Evolutionary conservation across 2,113 vertebrate species (phyloP).

Genomic region (Lathamus discolor): DNA sequence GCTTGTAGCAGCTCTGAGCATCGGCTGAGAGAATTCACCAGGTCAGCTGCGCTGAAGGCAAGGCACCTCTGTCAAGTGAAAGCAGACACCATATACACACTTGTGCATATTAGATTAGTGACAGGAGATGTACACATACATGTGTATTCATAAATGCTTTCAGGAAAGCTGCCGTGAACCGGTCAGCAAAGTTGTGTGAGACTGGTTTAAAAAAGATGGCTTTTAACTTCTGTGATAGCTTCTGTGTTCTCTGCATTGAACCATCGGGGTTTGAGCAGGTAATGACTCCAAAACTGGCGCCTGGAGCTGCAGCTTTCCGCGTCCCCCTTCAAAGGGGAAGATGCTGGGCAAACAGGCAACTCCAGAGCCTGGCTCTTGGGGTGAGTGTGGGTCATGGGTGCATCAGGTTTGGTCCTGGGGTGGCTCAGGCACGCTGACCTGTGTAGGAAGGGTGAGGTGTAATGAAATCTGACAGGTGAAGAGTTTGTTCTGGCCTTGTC

Average conservation of each 20-base stretch:
- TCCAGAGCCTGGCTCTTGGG: not conserved
- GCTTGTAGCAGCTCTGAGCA: not conserved
- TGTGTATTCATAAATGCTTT: not conserved
- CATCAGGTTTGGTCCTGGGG: fast-evolving
- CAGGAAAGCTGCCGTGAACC: not conserved
- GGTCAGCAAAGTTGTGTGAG: not conserved
- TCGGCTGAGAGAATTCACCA: not conserved
- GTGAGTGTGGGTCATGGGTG: not conserved
- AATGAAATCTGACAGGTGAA: not conserved
- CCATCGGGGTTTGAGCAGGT: not conserved
- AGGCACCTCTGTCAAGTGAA: fast-evolving
- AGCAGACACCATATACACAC: not conserved
- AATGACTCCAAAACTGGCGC: not conserved
- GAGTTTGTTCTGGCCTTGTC: not conserved
- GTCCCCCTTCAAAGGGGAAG: not conserved
- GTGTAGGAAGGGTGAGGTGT: fast-evolving
- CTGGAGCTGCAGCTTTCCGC: not conserved
- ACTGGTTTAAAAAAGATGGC: not conserved
- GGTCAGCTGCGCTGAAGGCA: not conserved
- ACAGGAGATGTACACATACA: no score
- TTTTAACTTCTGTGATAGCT: not conserved
- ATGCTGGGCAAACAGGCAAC: not conserved
- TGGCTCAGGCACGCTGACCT: not conserved
- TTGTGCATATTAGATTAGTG: not conserved
- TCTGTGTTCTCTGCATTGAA: fast-evolving